A percentile compares a stretch with the other conserved stretches of the same genome.
These are phyloP conservation scores for Charadrius vociferus DNA, from an alignment of 2,113 vertebrate species.

Conservation along the genomic window DNA sequence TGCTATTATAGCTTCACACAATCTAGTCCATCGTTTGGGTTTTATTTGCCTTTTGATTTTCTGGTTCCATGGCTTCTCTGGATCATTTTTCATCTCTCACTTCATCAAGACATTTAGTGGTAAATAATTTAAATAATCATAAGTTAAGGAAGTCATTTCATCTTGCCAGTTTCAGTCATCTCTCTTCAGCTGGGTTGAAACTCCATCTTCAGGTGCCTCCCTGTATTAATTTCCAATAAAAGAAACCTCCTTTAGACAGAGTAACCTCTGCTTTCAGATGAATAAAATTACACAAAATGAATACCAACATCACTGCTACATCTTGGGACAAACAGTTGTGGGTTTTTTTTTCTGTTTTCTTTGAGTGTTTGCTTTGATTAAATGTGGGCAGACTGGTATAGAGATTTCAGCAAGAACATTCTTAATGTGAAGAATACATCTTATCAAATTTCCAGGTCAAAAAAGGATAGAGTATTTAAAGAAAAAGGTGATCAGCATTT, in stretches of 20 bases:
- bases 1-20: not conserved
- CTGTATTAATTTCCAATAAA: not conserved
- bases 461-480: not conserved
- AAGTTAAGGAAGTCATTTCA: not conserved
- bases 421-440: not conserved
- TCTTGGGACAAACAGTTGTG: not conserved
- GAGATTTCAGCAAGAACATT: not conserved
- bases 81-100: constrained; percentile 14
- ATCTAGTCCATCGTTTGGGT: not conserved
- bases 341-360: not conserved
- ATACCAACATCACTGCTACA: not conserved
- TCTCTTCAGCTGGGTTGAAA: not conserved
- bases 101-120: not conserved
- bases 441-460: not conserved
- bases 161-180: not conserved
- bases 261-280: not conserved
- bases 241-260: not conserved
- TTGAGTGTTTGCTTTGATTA: not conserved
- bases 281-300: not conserved
- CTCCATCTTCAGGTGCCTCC: not conserved
- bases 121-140: constrained; percentile 5
- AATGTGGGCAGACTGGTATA: not conserved
- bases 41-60: not conserved
- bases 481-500: not conserved
- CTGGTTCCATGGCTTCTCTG: not conserved